Conservation (phyloP, 2,113 vertebrate species). For the Chaenocephalus aceratus region DNA sequence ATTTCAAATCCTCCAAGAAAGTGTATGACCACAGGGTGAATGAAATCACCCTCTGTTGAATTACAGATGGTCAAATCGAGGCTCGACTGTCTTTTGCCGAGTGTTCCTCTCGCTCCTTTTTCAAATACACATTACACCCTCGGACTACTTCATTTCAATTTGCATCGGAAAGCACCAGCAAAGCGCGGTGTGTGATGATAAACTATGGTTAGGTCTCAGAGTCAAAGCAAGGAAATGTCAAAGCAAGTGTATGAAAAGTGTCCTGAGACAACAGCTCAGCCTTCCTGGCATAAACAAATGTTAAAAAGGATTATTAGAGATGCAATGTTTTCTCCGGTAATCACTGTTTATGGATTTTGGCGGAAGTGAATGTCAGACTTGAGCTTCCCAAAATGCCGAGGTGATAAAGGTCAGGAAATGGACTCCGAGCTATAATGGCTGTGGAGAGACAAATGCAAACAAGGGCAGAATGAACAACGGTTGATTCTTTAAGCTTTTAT, state of each 20-base stretch:
- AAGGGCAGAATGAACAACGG: constrained; percentile 9
- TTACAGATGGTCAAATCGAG: too few species aligned
- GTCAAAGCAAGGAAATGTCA: background rate
- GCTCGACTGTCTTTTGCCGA: too few species aligned
- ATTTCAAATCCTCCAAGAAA: background rate
- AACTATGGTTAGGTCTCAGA: background rate
- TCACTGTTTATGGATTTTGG: constrained; percentile 31
- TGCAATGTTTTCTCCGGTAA: background rate
- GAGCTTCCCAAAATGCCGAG: constrained; percentile 19
- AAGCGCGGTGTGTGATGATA: too few species aligned
- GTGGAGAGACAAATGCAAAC: background rate
- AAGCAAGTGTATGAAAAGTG: background rate
- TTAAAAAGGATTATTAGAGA: constrained; percentile 20
- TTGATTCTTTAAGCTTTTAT: constrained; percentile 50
- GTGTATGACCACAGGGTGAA: background rate
- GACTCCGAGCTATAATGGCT: background rate
- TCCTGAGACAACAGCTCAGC: background rate
- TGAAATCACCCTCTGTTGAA: background rate
- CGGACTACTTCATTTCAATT: too few species aligned
- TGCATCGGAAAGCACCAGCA: too few species aligned
- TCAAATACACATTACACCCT: too few species aligned
- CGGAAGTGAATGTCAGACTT: constrained; percentile 28
- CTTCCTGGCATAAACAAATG: background rate
- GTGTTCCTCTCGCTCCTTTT: too few species aligned
- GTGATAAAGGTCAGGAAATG: constrained; percentile 21